A percentile compares a stretch with the other conserved stretches of the same genome.
Conservation (phyloP, 2,888 invertebrate genomes). For the Acleris emargana region DNA sequence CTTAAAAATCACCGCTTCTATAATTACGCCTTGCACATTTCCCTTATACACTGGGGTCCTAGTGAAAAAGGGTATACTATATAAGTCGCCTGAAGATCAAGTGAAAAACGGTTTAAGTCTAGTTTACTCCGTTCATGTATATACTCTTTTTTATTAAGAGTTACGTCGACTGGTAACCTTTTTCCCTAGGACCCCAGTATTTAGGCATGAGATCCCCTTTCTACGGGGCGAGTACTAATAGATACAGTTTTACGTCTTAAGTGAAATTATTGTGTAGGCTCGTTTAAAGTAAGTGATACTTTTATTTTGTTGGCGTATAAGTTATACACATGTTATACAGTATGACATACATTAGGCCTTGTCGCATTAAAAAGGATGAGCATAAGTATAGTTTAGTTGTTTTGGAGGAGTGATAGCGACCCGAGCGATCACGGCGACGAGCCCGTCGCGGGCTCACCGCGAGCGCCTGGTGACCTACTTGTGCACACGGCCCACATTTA, state of each 20-base stretch:
- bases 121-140: no score
- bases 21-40: slow-evolving; percentile 52
- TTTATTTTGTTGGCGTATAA: no score
- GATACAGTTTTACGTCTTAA: not conserved
- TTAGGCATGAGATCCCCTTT: slow-evolving; percentile 3
- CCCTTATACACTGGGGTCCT: slow-evolving; percentile 11
- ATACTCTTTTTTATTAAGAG: no score
- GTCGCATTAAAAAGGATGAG: not conserved
- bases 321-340: no score
- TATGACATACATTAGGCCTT: no score
- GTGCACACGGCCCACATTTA: slow-evolving; percentile 62
- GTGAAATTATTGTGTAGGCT: no score
- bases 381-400: not conserved
- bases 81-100: no score
- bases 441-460: slow-evolving; percentile 29
- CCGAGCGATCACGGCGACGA: slow-evolving; percentile 11
- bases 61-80: no score
- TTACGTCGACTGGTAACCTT: no score
- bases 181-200: no score
- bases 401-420: not conserved
- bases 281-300: no score
- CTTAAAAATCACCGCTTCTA: slow-evolving; percentile 60
- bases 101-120: no score
- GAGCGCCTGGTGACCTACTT: slow-evolving; percentile 64
- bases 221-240: not conserved